phyloP scores from a whole-genome alignment of 2,888 invertebrate species.

The Platerodrilus igneus region DNA sequence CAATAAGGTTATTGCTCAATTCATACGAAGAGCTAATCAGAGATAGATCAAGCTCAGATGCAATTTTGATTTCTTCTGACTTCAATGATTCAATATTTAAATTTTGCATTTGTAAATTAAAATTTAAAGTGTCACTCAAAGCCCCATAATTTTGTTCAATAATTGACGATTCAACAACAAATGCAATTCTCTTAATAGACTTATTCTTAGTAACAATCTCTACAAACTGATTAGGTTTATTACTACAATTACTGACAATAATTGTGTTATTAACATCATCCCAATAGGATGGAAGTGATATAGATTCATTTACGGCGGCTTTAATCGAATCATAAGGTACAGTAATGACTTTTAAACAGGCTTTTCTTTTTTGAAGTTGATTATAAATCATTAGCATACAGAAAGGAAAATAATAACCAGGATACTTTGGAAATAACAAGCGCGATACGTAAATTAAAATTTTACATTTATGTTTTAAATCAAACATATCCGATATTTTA shows the following conservation, averaged over 20 bases:
- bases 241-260: constrained; percentile 26
- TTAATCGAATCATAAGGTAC: constrained; percentile 29
- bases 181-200: neutral
- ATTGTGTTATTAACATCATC: constrained; percentile 38
- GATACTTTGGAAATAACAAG: constrained; percentile 30
- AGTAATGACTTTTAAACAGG: constrained; percentile 28
- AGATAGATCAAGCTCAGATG: constrained; percentile 40
- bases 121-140: constrained; percentile 15
- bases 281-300: constrained; percentile 6
- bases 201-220: neutral
- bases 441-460: constrained; percentile 16
- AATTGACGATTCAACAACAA: constrained; percentile 5
- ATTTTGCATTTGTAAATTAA: constrained; percentile 20
- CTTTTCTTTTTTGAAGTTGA: constrained; percentile 32
- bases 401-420: constrained; percentile 38
- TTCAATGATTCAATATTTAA: constrained; percentile 16
- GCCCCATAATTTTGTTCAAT: neutral
- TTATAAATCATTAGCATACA: constrained; percentile 41
- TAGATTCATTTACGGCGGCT: constrained; percentile 2
- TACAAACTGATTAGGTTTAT: constrained; percentile 4
- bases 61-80: constrained; percentile 31
- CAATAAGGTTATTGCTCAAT: constrained; percentile 46
- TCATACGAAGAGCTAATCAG: constrained; percentile 48
- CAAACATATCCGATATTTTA: too few relatives aligned
- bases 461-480: too few relatives aligned